Percentiles rank a stretch among this genome's conserved stretches.
These are phyloP conservation scores for Datnioides undecimradiatus DNA, from an alignment of 2,113 vertebrate species.

Conservation along the genomic window DNA sequence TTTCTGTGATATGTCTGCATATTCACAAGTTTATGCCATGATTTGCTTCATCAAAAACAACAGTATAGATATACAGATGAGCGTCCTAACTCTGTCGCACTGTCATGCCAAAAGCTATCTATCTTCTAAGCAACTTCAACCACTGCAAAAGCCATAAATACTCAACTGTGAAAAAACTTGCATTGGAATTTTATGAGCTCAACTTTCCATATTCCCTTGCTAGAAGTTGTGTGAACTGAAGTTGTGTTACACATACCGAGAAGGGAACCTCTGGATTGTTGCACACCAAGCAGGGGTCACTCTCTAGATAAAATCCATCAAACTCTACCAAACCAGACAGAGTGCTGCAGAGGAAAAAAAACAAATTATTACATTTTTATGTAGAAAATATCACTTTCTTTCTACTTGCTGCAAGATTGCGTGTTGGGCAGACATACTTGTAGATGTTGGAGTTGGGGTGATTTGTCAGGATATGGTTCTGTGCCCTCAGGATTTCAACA, in stretches of 20 bases:
- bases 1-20: background rate
- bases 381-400: background rate
- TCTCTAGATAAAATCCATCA: constrained; percentile 97
- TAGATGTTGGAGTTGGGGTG: constrained; percentile 99
- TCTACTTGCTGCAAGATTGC: background rate
- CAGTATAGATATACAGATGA: background rate
- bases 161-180: background rate
- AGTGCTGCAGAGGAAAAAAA: constrained; percentile 83
- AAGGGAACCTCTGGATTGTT: constrained; percentile 99
- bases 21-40: background rate
- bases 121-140: background rate
- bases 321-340: constrained; percentile 97
- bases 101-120: background rate
- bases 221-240: background rate
- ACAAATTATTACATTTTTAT: background rate
- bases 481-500: constrained; percentile 95
- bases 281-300: constrained; percentile 97
- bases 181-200: background rate
- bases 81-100: background rate
- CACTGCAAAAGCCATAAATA: background rate
- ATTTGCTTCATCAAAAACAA: background rate
- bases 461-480: constrained; percentile 98
- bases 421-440: constrained; percentile 86
- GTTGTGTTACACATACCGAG: constrained; percentile 88
- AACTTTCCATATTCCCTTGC: background rate